Base-by-base conservation (phyloP, 1,140 invertebrate species). In the Lanistes nyassanus region DNA sequence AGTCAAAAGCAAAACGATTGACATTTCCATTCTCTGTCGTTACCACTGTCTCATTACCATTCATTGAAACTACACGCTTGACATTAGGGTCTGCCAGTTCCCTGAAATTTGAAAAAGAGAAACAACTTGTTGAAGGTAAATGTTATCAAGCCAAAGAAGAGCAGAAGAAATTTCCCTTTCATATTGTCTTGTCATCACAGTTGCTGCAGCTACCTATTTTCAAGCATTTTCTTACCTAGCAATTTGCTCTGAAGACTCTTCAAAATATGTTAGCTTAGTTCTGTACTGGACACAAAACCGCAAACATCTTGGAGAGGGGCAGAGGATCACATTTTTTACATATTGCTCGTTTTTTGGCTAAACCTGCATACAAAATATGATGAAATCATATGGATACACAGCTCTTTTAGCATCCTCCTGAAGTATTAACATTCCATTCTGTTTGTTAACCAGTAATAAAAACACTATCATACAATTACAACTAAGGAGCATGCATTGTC, bases 1-100 rank as follows among this genome's bases (percentile, higher is more conserved):
- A 90, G 84, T 93, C 92, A 83, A 91, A 93, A 3, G 90, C 88
- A 83, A 92, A 93, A 51, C 85, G 85, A 80, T 92, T 90, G 7
- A 86, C 85, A 26, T 86, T 83, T 29, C 92, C 91, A 80, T 90
- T 89, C 34, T 85, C 85, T 21, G 81, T 67, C 29, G 83, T 88
- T 26, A 93, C 88, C 23, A 83, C 84, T 9, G 92, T 92, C 34
- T 90, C 87, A 58, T 91, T 90, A 2, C 88, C 90, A 76, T 89
- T 80, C 91, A 93, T 92, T 6, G 89, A 84, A 9, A 93, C 87
- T 36, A 93, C 89, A 55, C 87, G 85, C 75, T 89, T 88, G 19
- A 90, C 88, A 79, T 91, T 91, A 23, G 90, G 82, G 73, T 89
- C 86, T 47, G 87, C 83, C 19, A 84, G 60, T 83, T 93, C 92